Evolutionary conservation across 2,113 vertebrate species (phyloP), one percentile per base, ranked within the genome.

Genomic region (Sander vitreus): DNA sequence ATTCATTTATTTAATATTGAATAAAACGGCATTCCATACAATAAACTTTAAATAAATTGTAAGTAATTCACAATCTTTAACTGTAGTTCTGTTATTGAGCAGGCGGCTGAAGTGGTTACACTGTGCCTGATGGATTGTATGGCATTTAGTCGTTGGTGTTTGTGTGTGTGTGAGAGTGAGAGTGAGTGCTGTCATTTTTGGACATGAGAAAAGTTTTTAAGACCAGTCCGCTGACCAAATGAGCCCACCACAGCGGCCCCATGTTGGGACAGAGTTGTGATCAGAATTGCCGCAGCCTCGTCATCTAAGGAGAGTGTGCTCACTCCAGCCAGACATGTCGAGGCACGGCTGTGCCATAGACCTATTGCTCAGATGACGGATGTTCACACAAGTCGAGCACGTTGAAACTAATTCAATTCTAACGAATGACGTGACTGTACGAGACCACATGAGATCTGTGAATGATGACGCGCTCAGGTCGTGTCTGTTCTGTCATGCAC

Each of bases 301-400:
- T 58, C n/a, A 15, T 43, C 50, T 14, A 50, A 16, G 5, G 14
- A 68, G 16, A 25, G 43, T 0, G 43, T 45, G 5, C 33, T 58
- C 15, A 43, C 27, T 68, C 60, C n/a, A 39, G 50, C 27, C 16
- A 39, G 60, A 73, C 84, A 47, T 58, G 84, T 84, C 60, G 18
- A 3, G 73, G 69, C 80, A 55, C 0, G 30, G 51, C 62, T 14
- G 23, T 45, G 23, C 13, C 45, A 6, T 1, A 57, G 30, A 73
- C 39, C 33, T 54, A 33, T 21, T 48, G 64, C 45, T 65, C 8
- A 51, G 9, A 27, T 64, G 73, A 48, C 54, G 14, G 1, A 7
- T 25, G 57, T 60, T 76, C 71, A 68, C 66, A 55, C 33, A 72
- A 68, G 23, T 58, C 30, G 5, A 50, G 55, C 45, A n/a, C n/a